Evolutionary conservation across 2,113 vertebrate genomes (phyloP), one percentile per base, ranked within the genome.

Genomic region (Lepus europaeus): DNA sequence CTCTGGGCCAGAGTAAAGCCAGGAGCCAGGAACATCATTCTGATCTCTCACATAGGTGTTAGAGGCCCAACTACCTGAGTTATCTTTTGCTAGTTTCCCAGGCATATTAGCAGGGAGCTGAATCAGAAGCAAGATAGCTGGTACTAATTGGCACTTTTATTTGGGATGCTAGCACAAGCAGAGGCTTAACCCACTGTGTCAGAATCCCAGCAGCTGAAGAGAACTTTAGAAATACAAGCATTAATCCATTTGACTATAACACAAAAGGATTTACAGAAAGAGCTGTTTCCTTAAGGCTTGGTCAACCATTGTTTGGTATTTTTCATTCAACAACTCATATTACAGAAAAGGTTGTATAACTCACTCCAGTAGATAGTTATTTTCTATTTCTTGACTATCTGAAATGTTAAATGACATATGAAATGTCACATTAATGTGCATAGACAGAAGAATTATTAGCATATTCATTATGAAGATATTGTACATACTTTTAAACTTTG

Each of bases 181-280:
- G 56, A 59, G 13, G 56, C 16, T 68, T 83, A 85, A 9, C 7
- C 14, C 14, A 80, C 22, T 27, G 1, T 89, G 19, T 19, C 19
- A 19, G 4, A 59, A 59, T 51, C 59, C 93, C 17, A 3, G 68
- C 0, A 74, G 29, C 80, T 16, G 0, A 69, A 61, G 29, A 59
- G 33, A 97, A 9, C 1, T 87, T 68, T 88, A n/a, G 45, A 97
- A 79, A 77, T 90, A 91, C 59, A 94, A 95, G 22, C 94, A 7
- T 90, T 76, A 61, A 93, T 81, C 72, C 56, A 91, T 73, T 72
- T 83, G 69, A 9, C 13, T 96, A 9, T 59, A 79, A 90, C 92
- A 97, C 89, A 45, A 96, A 96, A 27, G 68, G 77, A 87, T 93
- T 88, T 93, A 51, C 77, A 92, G 51, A 94, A 29, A 84, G 68